Base-by-base conservation (phyloP, 35 echinoderm and acorn worm genomes). In the Acanthaster planci region DNA sequence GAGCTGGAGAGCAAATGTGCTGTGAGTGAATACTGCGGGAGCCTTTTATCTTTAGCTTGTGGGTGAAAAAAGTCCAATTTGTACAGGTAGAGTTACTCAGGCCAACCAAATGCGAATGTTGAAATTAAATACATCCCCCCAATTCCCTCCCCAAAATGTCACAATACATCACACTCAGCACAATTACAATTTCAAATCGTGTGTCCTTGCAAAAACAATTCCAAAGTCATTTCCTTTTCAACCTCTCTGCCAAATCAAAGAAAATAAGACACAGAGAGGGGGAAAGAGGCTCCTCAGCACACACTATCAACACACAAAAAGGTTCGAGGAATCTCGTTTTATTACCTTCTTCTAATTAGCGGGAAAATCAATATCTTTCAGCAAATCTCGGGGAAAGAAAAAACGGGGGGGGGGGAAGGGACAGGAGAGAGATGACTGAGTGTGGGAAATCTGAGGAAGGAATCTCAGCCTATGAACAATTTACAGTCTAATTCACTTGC, bases 361-460 rank as follows among this genome's bases (percentile, higher is more conserved):
- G 81, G 79, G 23, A 83, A 89, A 89, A 89, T 89, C 87, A 89
- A 89, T 89, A 89, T 82, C 87, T 89, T 89, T 82, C 87, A 64
- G 78, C 67, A 89, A 89, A 89, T 89, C 87, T 89, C 19, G 12
- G 50, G 37, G n/a, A n/a, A n/a, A n/a, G n/a, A n/a, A n/a, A n/a
- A n/a, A n/a, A n/a, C n/a, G n/a, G n/a, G n/a, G n/a, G n/a, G n/a
- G n/a, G n/a, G n/a, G n/a, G n/a, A n/a, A n/a, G n/a, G n/a, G n/a
- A n/a, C n/a, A n/a, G n/a, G n/a, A n/a, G n/a, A n/a, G n/a, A n/a
- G n/a, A n/a, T n/a, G n/a, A n/a, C n/a, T n/a, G n/a, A n/a, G n/a
- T n/a, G n/a, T n/a, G n/a, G n/a, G n/a, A n/a, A n/a, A n/a, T n/a
- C 39, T 18, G 56, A 21, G 52, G 56, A 26, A 59, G 19, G 56